These are phyloP conservation scores for Schrankia costaestrigalis DNA, from an alignment of 2,888 invertebrate genomes.

Conservation along the genomic window DNA sequence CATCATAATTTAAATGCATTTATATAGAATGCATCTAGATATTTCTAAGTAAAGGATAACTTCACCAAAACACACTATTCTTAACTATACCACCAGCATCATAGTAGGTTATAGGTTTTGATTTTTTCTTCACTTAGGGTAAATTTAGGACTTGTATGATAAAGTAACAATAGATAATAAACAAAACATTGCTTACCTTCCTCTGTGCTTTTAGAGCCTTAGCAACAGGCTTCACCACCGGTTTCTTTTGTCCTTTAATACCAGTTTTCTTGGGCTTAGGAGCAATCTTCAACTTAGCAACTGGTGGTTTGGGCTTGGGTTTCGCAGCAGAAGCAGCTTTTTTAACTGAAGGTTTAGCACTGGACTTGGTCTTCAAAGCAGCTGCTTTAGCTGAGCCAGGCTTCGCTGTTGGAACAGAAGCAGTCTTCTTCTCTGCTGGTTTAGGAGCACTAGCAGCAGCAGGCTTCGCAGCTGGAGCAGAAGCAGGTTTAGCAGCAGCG, in stretches of 20 bases:
- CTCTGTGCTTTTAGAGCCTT: slow-evolving; percentile 93
- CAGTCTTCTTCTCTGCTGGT: slow-evolving; percentile 64
- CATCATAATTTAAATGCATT: too few relatives aligned
- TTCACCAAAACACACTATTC: too few relatives aligned
- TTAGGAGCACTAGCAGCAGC: slow-evolving; percentile 53
- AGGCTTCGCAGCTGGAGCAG: slow-evolving; percentile 49
- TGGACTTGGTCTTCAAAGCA: slow-evolving; percentile 72
- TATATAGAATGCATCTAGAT: too few relatives aligned
- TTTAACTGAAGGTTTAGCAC: slow-evolving; percentile 75
- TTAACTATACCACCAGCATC: too few relatives aligned
- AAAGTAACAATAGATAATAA: neutral
- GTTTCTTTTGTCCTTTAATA: slow-evolving; percentile 78
- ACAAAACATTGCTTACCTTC: slow-evolving; percentile 82
- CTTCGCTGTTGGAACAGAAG: slow-evolving; percentile 67
- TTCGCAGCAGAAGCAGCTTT: slow-evolving; percentile 74
- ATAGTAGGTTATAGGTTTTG: too few relatives aligned
- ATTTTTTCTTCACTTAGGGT: too few relatives aligned
- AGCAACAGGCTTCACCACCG: slow-evolving; percentile 78
- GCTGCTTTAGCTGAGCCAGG: slow-evolving; percentile 78
- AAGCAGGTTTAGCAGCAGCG: slow-evolving; percentile 67
- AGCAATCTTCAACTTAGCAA: slow-evolving; percentile 73
- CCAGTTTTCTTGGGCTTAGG: slow-evolving; percentile 80
- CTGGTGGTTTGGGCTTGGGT: slow-evolving; percentile 75
- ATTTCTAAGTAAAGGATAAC: too few relatives aligned
- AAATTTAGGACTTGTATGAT: too few relatives aligned